phyloP scores from a whole-genome alignment of 2,113 vertebrate species.

The Pygoscelis antarcticus region DNA sequence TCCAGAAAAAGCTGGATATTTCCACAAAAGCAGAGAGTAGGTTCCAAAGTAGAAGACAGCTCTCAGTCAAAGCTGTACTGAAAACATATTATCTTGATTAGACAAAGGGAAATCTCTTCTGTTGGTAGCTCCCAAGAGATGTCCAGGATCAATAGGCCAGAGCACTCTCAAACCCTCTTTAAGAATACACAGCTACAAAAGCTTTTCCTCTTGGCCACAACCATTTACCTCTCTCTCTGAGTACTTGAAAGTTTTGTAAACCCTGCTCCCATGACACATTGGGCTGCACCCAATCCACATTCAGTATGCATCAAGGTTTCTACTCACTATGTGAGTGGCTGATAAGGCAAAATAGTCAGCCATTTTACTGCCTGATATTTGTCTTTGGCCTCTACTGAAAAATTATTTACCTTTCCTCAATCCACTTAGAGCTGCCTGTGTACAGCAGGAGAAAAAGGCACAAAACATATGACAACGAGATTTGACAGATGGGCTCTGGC shows the following conservation, averaged over 20 bases:
- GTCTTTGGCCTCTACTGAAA: neutral
- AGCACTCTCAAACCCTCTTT: neutral
- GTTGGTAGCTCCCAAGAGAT: neutral
- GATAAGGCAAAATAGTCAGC: neutral
- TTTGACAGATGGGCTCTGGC: neutral
- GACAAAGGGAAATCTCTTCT: neutral
- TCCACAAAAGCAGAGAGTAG: neutral
- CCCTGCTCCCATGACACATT: neutral
- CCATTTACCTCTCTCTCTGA: neutral
- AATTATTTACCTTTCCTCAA: neutral
- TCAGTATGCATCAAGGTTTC: neutral
- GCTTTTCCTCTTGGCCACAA: neutral
- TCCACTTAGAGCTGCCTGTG: neutral
- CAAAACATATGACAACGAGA: neutral
- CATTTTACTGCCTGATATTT: neutral
- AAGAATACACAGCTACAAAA: neutral
- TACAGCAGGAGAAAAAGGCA: neutral
- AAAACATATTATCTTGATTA: neutral
- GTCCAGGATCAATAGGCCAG: neutral
- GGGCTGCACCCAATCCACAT: neutral
- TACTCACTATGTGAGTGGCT: neutral
- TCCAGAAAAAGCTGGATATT: neutral
- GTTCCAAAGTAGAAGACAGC: neutral
- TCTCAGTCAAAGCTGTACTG: neutral
- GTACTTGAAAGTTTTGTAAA: neutral